Conservation (phyloP, 2,797 vertebrate species). For the Cynopterus sphinx region DNA sequence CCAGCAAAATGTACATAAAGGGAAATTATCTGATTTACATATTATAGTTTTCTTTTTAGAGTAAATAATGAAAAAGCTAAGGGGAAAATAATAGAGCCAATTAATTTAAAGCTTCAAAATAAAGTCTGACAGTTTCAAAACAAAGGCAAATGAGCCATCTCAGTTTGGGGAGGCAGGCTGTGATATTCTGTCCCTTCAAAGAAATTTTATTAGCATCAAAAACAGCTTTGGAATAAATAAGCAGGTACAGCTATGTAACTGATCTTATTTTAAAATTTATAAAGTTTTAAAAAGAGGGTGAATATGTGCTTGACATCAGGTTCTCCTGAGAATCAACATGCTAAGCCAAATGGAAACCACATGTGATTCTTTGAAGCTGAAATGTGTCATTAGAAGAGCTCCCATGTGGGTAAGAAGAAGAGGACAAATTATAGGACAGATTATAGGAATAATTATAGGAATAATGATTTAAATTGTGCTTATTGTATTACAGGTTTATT, state of each 20-base stretch:
- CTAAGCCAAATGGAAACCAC: neutral
- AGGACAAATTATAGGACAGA: neutral
- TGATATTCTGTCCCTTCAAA: neutral
- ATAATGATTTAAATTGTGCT: neutral
- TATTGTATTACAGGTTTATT: neutral
- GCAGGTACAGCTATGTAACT: neutral
- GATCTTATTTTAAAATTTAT: neutral
- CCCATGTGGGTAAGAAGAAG: neutral
- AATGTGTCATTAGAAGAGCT: neutral
- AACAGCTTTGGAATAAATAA: constrained; percentile 16
- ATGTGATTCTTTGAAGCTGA: neutral
- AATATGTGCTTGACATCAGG: neutral
- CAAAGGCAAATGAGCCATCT: neutral
- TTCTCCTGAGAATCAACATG: neutral
- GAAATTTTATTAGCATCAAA: neutral
- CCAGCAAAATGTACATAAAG: constrained; percentile 44
- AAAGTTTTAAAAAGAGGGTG: neutral
- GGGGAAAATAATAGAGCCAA: constrained; percentile 17
- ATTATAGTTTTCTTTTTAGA: constrained; percentile 18
- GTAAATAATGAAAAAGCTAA: constrained; percentile 45
- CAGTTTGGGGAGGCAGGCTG: neutral
- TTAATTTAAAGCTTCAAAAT: constrained; percentile 41
- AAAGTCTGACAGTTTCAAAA: constrained; percentile 33
- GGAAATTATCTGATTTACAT: constrained; percentile 21
- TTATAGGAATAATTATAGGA: neutral